A percentile compares a stretch with the other conserved stretches of the same genome.
These are phyloP conservation scores for Pitta sordida DNA, from an alignment of 2,113 vertebrate species.

Conservation along the genomic window DNA sequence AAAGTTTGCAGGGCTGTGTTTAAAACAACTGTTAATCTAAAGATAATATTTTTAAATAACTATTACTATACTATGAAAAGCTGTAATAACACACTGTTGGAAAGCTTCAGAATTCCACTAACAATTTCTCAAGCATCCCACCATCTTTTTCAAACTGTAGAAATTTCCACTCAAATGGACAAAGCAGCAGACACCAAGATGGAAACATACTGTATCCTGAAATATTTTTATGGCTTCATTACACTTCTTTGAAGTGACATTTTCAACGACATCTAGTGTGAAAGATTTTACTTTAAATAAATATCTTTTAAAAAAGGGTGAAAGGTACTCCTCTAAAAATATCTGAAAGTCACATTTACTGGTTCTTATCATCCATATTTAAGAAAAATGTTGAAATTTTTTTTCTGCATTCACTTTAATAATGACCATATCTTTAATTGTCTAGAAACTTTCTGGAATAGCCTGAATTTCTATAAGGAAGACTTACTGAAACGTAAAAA, in stretches of 20 bases:
- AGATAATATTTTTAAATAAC: neutral
- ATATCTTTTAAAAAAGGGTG: neutral
- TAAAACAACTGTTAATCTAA: neutral
- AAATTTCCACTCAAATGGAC: neutral
- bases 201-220: neutral
- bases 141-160: neutral
- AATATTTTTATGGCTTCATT: neutral
- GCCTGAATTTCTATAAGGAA: neutral
- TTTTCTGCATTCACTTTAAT: neutral
- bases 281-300: neutral
- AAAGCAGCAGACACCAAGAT: neutral
- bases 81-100: neutral
- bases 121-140: neutral
- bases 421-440: neutral
- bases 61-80: neutral
- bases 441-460: neutral
- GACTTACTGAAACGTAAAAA: neutral
- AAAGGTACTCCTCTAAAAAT: neutral
- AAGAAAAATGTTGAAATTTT: neutral
- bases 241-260: neutral
- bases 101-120: neutral
- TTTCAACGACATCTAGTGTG: neutral
- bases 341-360: neutral
- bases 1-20: neutral
- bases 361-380: neutral